Base-by-base conservation (phyloP, 2,888 invertebrate species). In the Hymenopus coronatus region DNA sequence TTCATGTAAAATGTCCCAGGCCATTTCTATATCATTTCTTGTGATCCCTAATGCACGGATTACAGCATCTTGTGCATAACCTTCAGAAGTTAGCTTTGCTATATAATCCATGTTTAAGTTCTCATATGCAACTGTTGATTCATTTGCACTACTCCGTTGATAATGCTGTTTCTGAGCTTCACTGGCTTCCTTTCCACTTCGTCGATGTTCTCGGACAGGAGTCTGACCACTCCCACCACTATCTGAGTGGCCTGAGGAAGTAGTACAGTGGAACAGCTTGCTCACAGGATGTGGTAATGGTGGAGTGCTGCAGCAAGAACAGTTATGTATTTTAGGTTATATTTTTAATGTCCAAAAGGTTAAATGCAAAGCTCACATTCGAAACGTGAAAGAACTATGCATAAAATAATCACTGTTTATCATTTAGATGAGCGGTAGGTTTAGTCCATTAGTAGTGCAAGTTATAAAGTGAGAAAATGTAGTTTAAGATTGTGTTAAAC, bases 11-110 rank as follows among this genome's bases (percentile, higher is more conserved):
- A 98, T 98, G 93, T 98, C 98, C 94, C 98, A 97, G 85, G 98
- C 98, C 98, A 99, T 98, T 93, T 97, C 97, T 88, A 98, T 95
- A 93, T 99, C 98, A 94, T 98, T 99, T 90, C 98, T 95, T 1
- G 98, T 97, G 92, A 99, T 98, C 90, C 98, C 97, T 91, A 99
- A 94, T 7, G 98, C 98, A 91, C 98, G 95, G 87, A 98, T 97
- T 4, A 98, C 98, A 86, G 97, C 97, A 92, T 98, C 97, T 92
- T 97, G 97, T 1, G 98, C 96, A 92, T 98, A 98, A 0, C 98
- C 99, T 92, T 98, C 98, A 89, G 96, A 96, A 85, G 98, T 97
- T 90, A 99, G 94, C 90, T 97, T 96, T 28, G 97, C 96, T 90
- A 99, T 98, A 93, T 98, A 97, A 93, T 98, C 98, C 94, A 98